These are phyloP conservation scores for Amblyjoppa proteus DNA, from an alignment of 2,888 invertebrate genomes.

Conservation along the genomic window DNA sequence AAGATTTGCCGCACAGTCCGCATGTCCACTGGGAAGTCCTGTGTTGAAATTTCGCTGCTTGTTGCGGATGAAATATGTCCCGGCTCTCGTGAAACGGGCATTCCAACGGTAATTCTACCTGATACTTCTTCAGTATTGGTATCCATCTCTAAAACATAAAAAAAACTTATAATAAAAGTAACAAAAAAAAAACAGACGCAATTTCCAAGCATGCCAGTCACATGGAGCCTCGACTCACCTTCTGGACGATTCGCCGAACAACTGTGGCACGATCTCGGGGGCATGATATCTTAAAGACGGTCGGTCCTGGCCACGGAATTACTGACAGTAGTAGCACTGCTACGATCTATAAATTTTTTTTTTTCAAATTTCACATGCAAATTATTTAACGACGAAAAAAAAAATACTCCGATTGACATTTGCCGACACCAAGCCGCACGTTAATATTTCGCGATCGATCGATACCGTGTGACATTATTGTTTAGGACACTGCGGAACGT, in stretches of 20 bases:
- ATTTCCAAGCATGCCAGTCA: constrained; percentile 8
- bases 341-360: constrained; percentile 87
- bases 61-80: constrained; percentile 95
- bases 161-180: background rate
- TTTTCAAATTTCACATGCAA: background rate
- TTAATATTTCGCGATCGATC: constrained; percentile 44
- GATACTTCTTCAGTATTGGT: constrained; percentile 95
- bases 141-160: constrained; percentile 90
- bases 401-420: constrained; percentile 5
- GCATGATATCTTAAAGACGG: constrained; percentile 94
- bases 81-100: constrained; percentile 95
- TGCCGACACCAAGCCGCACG: background rate
- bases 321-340: constrained; percentile 92
- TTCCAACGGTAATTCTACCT: constrained; percentile 94
- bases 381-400: background rate
- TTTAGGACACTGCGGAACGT: constrained; percentile 55
- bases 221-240: constrained; percentile 82
- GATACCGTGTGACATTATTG: constrained; percentile 49
- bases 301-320: constrained; percentile 95
- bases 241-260: constrained; percentile 94
- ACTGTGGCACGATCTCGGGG: constrained; percentile 95
- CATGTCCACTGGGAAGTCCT: constrained; percentile 96
- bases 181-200: background rate
- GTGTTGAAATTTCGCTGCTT: constrained; percentile 94
- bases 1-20: constrained; percentile 95